A percentile compares a stretch with the other conserved stretches of the same genome.
Conservation (phyloP, 2,113 vertebrate genomes). For the Taxidea taxus region DNA sequence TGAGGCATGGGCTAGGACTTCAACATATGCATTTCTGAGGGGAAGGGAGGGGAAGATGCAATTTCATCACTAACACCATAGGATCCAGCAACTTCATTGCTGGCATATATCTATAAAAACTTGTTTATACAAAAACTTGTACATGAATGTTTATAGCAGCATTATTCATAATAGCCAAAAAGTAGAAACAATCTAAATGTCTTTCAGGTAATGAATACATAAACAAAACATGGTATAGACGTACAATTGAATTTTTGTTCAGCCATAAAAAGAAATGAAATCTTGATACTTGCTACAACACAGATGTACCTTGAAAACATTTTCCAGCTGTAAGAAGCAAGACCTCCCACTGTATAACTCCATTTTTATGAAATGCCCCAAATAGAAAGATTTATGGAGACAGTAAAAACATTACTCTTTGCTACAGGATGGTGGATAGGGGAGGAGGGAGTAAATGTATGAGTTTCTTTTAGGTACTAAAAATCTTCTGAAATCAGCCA, state of each 20-base stretch:
- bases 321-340: not conserved
- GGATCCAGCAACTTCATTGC: not conserved
- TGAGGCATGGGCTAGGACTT: not conserved
- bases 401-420: not conserved
- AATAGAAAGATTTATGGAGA: not conserved
- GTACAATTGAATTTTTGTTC: not conserved
- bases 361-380: not conserved
- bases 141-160: not conserved
- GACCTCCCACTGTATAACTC: not conserved
- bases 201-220: not conserved
- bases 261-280: not conserved
- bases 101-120: not conserved
- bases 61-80: not conserved
- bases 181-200: not conserved
- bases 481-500: not conserved
- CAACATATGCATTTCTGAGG: not conserved
- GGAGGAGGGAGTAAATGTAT: not conserved
- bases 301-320: not conserved
- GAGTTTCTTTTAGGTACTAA: not conserved
- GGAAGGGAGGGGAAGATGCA: not conserved
- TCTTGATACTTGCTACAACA: not conserved
- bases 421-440: not conserved
- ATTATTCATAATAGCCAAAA: not conserved
- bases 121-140: not conserved
- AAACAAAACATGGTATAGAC: not conserved